phyloP scores from a whole-genome alignment of 2,888 invertebrate species.

The Agrochola lota region DNA sequence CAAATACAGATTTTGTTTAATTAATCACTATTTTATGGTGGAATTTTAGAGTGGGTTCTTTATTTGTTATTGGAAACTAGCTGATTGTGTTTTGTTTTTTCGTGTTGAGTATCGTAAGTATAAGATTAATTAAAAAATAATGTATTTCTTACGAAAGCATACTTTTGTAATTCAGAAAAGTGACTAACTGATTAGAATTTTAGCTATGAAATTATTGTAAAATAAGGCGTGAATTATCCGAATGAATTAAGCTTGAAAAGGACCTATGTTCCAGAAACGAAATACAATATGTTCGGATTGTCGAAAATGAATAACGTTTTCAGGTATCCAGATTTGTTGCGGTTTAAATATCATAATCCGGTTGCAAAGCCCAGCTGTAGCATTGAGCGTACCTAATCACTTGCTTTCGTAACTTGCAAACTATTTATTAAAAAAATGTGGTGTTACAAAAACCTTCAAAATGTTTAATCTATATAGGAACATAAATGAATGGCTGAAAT shows the following conservation, averaged over 20 bases:
- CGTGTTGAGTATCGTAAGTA: not conserved
- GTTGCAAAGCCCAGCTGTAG: constrained; percentile 16
- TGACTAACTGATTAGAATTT: not conserved
- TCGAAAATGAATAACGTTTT: not conserved
- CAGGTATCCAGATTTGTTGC: not conserved
- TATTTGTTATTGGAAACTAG: not conserved
- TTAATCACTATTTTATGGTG: constrained; percentile 51
- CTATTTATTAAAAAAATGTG: constrained; percentile 1
- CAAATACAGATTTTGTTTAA: constrained; percentile 63
- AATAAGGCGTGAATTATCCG: not conserved
- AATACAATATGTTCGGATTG: not conserved
- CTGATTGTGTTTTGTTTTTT: not conserved
- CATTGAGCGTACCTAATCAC: constrained; percentile 37
- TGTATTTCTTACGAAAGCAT: not conserved
- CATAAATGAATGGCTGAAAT: too few species aligned
- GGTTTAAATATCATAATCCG: constrained; percentile 18
- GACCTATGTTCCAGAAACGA: not conserved
- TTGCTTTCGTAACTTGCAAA: constrained; percentile 23
- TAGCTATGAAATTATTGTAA: not conserved
- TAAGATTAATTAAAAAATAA: not conserved
- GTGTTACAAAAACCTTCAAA: constrained; percentile 9
- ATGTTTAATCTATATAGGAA: not conserved
- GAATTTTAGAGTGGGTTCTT: constrained; percentile 9
- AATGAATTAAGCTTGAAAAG: not conserved
- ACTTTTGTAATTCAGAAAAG: not conserved